These are phyloP conservation scores for Anguilla obscura DNA, from an alignment of 2,797 vertebrate genomes.

Conservation along the genomic window DNA sequence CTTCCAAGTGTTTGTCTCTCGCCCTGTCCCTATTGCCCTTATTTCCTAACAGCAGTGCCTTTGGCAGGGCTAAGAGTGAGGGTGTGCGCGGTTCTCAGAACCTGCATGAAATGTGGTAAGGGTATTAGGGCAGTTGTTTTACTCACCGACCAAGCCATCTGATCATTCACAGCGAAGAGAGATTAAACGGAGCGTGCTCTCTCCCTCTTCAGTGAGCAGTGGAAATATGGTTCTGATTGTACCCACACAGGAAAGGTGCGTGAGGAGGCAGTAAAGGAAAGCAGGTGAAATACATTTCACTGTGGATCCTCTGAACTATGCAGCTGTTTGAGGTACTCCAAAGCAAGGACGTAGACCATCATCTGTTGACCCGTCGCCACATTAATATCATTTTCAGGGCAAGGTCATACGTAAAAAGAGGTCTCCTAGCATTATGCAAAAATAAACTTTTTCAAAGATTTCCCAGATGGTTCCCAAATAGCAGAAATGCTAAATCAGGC, in stretches of 20 bases:
- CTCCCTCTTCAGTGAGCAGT: slow-evolving; percentile 32
- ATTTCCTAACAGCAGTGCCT: background rate
- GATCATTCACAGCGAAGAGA: slow-evolving; percentile 44
- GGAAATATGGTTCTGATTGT: background rate
- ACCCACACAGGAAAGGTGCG: slow-evolving; percentile 20
- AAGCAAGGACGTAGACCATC: background rate
- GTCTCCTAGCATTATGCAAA: slow-evolving; percentile 6
- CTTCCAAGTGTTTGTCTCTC: slow-evolving; percentile 20
- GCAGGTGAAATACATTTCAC: background rate
- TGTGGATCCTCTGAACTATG: background rate
- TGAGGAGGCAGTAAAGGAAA: background rate
- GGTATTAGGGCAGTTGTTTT: slow-evolving; percentile 43
- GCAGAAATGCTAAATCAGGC: slow-evolving; percentile 56
- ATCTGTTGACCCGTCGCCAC: background rate
- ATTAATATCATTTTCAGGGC: slow-evolving; percentile 37
- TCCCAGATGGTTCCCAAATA: slow-evolving; percentile 32
- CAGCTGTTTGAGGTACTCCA: background rate
- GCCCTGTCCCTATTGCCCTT: background rate
- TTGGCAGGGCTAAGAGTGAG: background rate
- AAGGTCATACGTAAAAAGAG: slow-evolving; percentile 53
- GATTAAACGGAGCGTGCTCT: slow-evolving; percentile 51
- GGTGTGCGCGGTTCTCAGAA: background rate
- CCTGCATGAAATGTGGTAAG: background rate
- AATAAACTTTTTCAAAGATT: slow-evolving; percentile 23
- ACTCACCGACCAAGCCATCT: slow-evolving; percentile 53